Conservation (phyloP, 1,140 invertebrate species). For the Drosophila kepulauana region DNA sequence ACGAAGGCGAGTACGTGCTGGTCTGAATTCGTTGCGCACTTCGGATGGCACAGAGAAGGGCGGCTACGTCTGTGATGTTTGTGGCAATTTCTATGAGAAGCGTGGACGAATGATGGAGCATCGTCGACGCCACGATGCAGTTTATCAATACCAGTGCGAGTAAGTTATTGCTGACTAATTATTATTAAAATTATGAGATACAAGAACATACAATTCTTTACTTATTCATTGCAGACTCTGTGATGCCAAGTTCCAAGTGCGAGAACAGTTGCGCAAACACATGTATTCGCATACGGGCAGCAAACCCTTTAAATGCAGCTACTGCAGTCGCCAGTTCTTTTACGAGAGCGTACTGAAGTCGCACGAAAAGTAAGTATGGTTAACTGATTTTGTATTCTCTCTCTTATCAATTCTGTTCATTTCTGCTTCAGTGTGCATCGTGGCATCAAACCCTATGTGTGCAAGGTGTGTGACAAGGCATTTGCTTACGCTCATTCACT, state of each 20-base stretch:
- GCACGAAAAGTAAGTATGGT: slow-evolving; percentile 70
- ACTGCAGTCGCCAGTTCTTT: slow-evolving; percentile 77
- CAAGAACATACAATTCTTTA: too few relatives aligned
- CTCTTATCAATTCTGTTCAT: not conserved
- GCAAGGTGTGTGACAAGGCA: slow-evolving; percentile 76
- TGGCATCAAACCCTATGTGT: slow-evolving; percentile 79
- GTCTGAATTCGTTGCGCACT: slow-evolving; percentile 51
- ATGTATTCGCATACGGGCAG: slow-evolving; percentile 80
- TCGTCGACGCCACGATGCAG: slow-evolving; percentile 68
- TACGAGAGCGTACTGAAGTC: slow-evolving; percentile 79
- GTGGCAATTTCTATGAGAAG: slow-evolving; percentile 79
- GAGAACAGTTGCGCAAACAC: slow-evolving; percentile 78
- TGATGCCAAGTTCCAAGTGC: slow-evolving; percentile 71
- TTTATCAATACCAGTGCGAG: slow-evolving; percentile 77
- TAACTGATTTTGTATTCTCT: not conserved
- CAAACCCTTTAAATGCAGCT: slow-evolving; percentile 79
- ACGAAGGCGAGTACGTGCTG: slow-evolving; percentile 48
- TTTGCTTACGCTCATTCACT: slow-evolving; percentile 78
- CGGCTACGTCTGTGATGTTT: slow-evolving; percentile 76
- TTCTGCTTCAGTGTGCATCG: slow-evolving; percentile 65
- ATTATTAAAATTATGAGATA: too few relatives aligned
- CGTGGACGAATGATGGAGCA: slow-evolving; percentile 80
- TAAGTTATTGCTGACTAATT: slow-evolving; percentile 44
- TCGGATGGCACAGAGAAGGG: slow-evolving; percentile 60
- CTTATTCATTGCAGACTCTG: slow-evolving; percentile 59